Evolutionary conservation across 2,888 invertebrate genomes (phyloP), one percentile per base, ranked within the genome.

Genomic region (Melolontha melolontha): DNA sequence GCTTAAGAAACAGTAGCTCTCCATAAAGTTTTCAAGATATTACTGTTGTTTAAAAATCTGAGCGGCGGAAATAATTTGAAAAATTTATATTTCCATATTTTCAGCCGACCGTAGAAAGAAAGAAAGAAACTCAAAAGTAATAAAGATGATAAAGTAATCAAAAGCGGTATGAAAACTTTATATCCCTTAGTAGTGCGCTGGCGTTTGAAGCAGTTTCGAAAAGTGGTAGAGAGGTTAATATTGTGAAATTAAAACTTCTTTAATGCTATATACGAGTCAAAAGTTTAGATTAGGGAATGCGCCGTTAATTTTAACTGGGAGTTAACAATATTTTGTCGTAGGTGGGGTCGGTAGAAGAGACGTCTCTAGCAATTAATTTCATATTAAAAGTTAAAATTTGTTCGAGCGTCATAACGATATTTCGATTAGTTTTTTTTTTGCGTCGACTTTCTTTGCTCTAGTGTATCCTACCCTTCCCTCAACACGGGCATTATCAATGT

Each of bases 71-170:
- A 22, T 55, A 55, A 55, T 55, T 55, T 55, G 40, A 39, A 41
- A 55, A 55, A 55, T 55, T 55, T 55, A 55, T 55, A 55, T 40
- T 55, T 55, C 40, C 41, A 16, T 39, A 40, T 55, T 41, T 14
- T 10, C 40, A 34, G 34, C 6, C 34, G 34, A 34, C 8, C 34
- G 34, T 8, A 8, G 34, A 34, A 34, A 34, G 34, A 34, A 34
- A 29, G 29, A 29, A 55, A 54, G 42, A 57, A 69, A 71, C 55
- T 64, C 62, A 57, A 72, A 73, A 72, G 75, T 72, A 72, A 75
- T 75, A 75, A 75, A 75, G 75, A 73, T 74, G 75, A 73, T 73
- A 74, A 75, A 75, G 75, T 75, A 75, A 75, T 75, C 75, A 72
- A 72, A 72, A 68, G 52, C 66, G 73, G 74, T 70, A 73, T 71